Evolutionary conservation across 2,888 invertebrate species (phyloP), one percentile per base, ranked within the genome.

Genomic region (Leucophora obtusa): DNA sequence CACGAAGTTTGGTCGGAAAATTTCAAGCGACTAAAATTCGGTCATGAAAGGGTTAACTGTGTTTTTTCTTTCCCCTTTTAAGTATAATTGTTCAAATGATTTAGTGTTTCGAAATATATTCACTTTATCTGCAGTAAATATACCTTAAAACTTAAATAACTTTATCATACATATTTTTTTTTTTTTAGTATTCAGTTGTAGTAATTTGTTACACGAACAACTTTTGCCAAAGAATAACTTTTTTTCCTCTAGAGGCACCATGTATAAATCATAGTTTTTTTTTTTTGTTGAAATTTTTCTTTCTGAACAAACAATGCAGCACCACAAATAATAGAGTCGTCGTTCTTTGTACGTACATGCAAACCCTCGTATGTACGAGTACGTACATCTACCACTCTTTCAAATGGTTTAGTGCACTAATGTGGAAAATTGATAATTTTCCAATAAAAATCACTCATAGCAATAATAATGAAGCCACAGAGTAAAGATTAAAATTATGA

Each of bases 351-450:
- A 24, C 5, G 24, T 24, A 24, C 24, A 24, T 5, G 2, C 2
- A 24, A 5, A n/a, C n/a, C n/a, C n/a, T n/a, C n/a, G n/a, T n/a
- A n/a, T n/a, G n/a, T n/a, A 21, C 28, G 3, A 1, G 28, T 28
- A 28, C 28, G 7, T 28, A 28, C 4, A 28, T 4, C 28, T 6
- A 6, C 28, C 1, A 6, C 33, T 62, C 15, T 35, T n/a, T 62
- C 33, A 43, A 35, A 28, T 3, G 28, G 28, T 28, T 28, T 28
- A 28, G 68, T 69, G 66, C 72, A 76, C 60, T 80, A 35, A 33
- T 80, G 80, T 76, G 68, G 68, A 80, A 80, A 80, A 76, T 80
- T 80, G 80, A 80, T 80, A 80, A 80, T 72, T 72, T 72, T 69
- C 54, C 75, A 76, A 72, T 75, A 72, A 76, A 76, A 76, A 18